Evolutionary conservation across 2,888 invertebrate species (phyloP).

Genomic region (Clusia tigrina): DNA sequence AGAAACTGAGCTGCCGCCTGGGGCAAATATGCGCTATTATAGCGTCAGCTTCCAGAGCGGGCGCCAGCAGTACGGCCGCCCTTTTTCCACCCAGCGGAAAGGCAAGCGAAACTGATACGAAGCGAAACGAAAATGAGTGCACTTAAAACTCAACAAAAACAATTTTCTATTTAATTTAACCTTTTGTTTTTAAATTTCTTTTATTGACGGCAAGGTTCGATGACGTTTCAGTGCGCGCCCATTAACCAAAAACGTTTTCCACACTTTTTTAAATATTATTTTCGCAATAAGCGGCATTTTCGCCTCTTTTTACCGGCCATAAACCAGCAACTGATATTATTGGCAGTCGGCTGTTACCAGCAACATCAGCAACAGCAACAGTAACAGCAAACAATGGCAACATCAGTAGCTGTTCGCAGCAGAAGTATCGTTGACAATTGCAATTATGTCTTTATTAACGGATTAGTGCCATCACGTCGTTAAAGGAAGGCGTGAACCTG

Average conservation of each 20-base stretch:
- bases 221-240: slow-evolving; percentile 20
- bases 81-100: background rate
- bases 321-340: too few species aligned
- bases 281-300: background rate
- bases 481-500: too few species aligned
- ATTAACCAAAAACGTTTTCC: slow-evolving; percentile 20
- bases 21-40: background rate
- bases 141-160: background rate
- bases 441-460: too few species aligned
- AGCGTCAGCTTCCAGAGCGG: slow-evolving; percentile 5
- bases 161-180: background rate
- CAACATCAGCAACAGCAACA: too few species aligned
- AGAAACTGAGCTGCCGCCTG: background rate
- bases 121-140: background rate
- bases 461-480: too few species aligned
- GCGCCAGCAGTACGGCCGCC: background rate
- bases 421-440: too few species aligned
- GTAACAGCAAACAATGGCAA: too few species aligned
- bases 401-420: too few species aligned
- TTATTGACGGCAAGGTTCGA: slow-evolving; percentile 18
- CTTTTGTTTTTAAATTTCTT: background rate
- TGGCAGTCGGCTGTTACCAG: too few species aligned
- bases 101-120: too few species aligned
- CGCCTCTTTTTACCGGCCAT: background rate
- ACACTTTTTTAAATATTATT: slow-evolving; percentile 4